Evolutionary conservation across 2,797 vertebrate species (phyloP).

Genomic region (Numenius phaeopus): DNA sequence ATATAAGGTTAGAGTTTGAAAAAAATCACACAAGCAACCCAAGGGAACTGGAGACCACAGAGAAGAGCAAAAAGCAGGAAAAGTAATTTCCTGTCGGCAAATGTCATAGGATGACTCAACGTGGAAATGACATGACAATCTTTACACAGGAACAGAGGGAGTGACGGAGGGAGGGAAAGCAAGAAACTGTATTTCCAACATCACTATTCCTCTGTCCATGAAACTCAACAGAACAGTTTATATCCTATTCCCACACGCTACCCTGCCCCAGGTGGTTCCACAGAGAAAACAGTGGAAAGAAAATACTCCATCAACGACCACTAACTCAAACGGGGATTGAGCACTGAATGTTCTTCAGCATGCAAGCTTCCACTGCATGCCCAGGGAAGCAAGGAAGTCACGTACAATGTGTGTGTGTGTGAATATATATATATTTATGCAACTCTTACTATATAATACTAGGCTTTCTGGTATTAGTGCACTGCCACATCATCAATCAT

Average conservation of each 20-base stretch:
- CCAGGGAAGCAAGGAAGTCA: too few relatives aligned
- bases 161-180: background rate
- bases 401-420: too few relatives aligned
- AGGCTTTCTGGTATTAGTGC: background rate
- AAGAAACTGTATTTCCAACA: background rate
- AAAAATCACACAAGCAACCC: background rate
- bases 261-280: background rate
- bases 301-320: background rate
- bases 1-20: background rate
- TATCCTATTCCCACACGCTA: background rate
- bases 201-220: background rate
- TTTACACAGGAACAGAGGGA: background rate
- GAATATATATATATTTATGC: too few relatives aligned
- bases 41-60: background rate
- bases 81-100: background rate
- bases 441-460: background rate
- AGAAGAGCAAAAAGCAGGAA: background rate
- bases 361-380: background rate
- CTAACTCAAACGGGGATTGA: background rate
- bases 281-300: background rate
- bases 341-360: background rate
- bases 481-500: background rate
- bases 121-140: background rate
- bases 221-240: background rate
- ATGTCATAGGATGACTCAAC: background rate